Percentiles rank a stretch among this genome's conserved stretches.
Evolutionary conservation across 2,113 vertebrate species (phyloP).

Genomic region (Parotia lawesii): DNA sequence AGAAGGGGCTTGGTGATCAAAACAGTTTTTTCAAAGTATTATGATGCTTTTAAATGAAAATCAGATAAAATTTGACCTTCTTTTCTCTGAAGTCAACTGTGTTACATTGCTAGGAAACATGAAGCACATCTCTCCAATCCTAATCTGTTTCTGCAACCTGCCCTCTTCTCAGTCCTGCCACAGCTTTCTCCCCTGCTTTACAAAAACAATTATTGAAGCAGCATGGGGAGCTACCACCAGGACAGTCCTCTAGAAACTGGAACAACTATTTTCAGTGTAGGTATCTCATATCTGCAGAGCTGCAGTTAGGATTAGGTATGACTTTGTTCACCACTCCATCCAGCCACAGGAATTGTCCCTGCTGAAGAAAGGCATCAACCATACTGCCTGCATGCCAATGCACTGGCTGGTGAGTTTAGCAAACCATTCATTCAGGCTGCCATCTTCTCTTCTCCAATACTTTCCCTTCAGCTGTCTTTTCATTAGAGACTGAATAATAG

Average conservation of each 20-base stretch:
- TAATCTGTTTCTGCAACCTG: not conserved
- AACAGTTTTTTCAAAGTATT: not conserved
- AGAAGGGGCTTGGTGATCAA: not conserved
- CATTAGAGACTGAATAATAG: not conserved
- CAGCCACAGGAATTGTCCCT: not conserved
- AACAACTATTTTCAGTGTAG: not conserved
- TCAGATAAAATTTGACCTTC: not conserved
- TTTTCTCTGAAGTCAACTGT: not conserved
- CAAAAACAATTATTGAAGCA: not conserved
- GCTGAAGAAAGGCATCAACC: not conserved
- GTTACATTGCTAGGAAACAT: not conserved
- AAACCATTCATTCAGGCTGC: not conserved
- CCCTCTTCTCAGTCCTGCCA: not conserved
- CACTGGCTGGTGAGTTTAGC: not conserved
- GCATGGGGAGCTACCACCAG: not conserved
- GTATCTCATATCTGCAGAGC: not conserved
- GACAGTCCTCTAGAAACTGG: not conserved
- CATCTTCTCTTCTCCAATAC: not conserved
- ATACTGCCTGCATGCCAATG: not conserved
- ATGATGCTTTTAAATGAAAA: not conserved
- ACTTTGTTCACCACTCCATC: not conserved
- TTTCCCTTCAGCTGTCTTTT: conserved; percentile 1
- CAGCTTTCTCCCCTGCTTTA: not conserved
- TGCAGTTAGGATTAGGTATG: not conserved
- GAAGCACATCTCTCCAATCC: not conserved